Conservation (phyloP, 2,113 vertebrate species). For the Rhinichthys klamathensis region DNA sequence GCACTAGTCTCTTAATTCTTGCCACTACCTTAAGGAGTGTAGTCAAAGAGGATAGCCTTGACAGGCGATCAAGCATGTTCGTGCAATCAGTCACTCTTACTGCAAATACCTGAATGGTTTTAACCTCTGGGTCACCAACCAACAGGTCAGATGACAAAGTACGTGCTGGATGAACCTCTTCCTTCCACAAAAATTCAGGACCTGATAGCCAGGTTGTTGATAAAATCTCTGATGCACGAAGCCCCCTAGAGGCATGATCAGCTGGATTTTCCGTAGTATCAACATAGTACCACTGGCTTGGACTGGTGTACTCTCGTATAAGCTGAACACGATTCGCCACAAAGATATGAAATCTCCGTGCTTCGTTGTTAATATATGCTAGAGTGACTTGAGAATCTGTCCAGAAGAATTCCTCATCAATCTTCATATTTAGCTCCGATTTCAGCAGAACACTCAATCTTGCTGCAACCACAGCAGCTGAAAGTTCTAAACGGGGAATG, state of each 20-base stretch:
- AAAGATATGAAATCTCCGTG: constrained; percentile 43
- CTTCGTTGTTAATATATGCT: constrained; percentile 46
- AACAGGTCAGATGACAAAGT: background rate
- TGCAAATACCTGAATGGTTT: too few species aligned
- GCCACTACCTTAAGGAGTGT: background rate
- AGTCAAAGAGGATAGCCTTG: background rate
- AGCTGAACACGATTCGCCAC: constrained; percentile 36
- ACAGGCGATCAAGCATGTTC: background rate
- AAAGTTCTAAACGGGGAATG: constrained; percentile 45
- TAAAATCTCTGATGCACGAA: background rate
- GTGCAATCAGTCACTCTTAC: too few species aligned
- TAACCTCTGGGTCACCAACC: constrained; percentile 40
- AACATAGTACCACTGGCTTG: constrained; percentile 19
- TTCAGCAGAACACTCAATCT: constrained; percentile 32
- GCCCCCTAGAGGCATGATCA: background rate
- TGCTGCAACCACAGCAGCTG: constrained; percentile 15
- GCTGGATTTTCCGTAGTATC: background rate
- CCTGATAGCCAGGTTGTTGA: constrained; percentile 29
- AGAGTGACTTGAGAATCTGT: constrained; percentile 44
- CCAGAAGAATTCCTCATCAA: background rate
- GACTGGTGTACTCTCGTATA: constrained; percentile 16
- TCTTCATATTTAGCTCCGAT: background rate
- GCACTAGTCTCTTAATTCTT: background rate
- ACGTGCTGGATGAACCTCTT: background rate
- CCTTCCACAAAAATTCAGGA: constrained; percentile 24